Conservation (phyloP, 2,113 vertebrate species). For the Sula dactylatra region DNA sequence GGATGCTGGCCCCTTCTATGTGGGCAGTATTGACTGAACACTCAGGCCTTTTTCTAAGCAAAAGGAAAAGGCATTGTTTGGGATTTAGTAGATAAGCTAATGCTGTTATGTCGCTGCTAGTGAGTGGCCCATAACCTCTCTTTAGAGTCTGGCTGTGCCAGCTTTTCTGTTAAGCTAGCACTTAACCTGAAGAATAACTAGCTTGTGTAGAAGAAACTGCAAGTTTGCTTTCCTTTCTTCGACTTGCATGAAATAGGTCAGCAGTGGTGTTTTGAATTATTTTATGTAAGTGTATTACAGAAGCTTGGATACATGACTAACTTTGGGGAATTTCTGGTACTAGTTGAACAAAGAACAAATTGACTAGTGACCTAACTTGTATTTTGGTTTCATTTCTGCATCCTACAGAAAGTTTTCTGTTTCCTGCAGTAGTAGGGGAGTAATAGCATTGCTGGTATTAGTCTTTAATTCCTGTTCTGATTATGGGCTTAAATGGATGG, state of each 20-base stretch:
- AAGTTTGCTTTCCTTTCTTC: not conserved
- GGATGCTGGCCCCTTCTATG: rapidly evolving
- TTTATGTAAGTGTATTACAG: not conserved
- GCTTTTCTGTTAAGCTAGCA: not conserved
- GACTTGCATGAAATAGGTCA: not conserved
- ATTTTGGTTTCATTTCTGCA: not conserved
- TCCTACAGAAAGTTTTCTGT: not conserved
- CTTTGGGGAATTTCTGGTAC: not conserved
- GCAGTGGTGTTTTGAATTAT: not conserved
- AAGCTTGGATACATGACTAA: not conserved
- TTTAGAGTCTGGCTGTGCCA: not conserved
- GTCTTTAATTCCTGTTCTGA: not conserved
- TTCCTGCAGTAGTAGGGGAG: not conserved
- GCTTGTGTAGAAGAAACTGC: not conserved
- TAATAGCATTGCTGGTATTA: not conserved
- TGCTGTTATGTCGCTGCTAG: not conserved
- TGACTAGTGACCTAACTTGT: not conserved
- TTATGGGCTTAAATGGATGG: not conserved
- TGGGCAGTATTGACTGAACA: not conserved
- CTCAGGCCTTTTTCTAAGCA: not conserved
- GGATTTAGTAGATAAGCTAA: not conserved
- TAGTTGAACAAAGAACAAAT: not conserved
- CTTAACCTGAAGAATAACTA: not conserved
- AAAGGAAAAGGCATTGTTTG: not conserved
- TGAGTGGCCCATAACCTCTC: not conserved